Evolutionary conservation across 92 coral and sea anemone genomes (phyloP).

Genomic region (Siderastrea siderea): DNA sequence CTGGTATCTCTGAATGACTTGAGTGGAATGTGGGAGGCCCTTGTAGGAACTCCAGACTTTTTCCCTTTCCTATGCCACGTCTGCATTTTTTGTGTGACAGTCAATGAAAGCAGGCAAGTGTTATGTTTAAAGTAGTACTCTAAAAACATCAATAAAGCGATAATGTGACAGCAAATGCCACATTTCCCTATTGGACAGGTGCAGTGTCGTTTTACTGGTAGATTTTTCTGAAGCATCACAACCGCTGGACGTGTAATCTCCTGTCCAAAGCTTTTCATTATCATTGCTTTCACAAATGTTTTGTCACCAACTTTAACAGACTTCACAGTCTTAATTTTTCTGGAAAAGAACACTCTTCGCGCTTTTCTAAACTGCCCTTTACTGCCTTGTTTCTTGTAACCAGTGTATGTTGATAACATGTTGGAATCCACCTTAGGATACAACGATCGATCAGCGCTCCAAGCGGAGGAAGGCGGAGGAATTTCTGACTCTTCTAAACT

Average conservation of each 20-base stretch:
- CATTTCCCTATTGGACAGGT: constrained; percentile 41
- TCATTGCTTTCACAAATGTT: constrained; percentile 45
- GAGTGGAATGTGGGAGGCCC: constrained; percentile 42
- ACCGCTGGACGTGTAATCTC: constrained; percentile 33
- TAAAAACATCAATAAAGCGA: constrained; percentile 26
- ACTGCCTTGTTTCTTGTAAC: constrained; percentile 39
- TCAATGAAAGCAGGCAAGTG: constrained; percentile 35
- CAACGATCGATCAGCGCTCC: constrained; percentile 45
- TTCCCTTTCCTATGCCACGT: constrained; percentile 48
- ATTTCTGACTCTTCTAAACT: constrained; percentile 41
- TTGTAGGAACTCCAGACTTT: constrained; percentile 13
- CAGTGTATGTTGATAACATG: constrained; percentile 26
- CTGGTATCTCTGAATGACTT: constrained; percentile 36
- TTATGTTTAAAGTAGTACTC: constrained; percentile 27
- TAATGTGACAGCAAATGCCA: constrained; percentile 40
- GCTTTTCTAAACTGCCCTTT: constrained; percentile 37
- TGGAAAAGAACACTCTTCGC: constrained; percentile 8
- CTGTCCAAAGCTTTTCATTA: constrained; percentile 28
- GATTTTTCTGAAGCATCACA: constrained; percentile 30
- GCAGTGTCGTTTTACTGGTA: constrained; percentile 52
- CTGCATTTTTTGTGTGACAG: constrained; percentile 50
- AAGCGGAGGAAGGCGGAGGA: constrained; percentile 30
- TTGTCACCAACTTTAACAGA: constrained; percentile 18
- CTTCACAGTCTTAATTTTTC: constrained; percentile 36
- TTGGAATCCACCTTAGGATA: constrained; percentile 43